A percentile compares a stretch with the other conserved stretches of the same genome.
phyloP scores from a whole-genome alignment of 2,113 vertebrate species.

The Anoura caudifer region DNA sequence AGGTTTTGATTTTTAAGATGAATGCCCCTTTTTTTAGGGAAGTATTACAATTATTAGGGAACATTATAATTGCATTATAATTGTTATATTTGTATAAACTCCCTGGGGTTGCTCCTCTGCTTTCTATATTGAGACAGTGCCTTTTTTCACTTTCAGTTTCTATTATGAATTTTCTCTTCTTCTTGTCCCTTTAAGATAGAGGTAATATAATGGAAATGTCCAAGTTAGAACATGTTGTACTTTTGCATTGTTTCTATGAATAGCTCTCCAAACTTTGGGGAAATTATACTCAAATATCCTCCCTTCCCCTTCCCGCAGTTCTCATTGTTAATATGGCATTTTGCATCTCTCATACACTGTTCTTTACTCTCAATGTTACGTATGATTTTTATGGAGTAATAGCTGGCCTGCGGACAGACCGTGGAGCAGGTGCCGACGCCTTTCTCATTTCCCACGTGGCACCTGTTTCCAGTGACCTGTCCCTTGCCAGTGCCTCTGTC shows the following conservation, averaged over 20 bases:
- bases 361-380: neutral
- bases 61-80: neutral
- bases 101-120: neutral
- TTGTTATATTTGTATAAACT: neutral
- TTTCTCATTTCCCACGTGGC: neutral
- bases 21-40: neutral
- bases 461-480: neutral
- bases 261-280: neutral
- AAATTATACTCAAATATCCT: neutral
- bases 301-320: neutral
- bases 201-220: neutral
- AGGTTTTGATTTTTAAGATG: neutral
- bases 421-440: neutral
- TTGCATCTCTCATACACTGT: neutral
- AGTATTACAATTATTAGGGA: neutral
- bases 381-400: neutral
- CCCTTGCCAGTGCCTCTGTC: neutral
- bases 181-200: neutral
- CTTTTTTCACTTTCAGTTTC: constrained; percentile 45
- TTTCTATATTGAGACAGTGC: neutral
- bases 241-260: neutral
- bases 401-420: neutral
- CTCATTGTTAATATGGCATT: neutral
- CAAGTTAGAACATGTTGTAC: neutral
- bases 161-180: constrained; percentile 29